Conservation (phyloP, 2,797 vertebrate genomes). For the Hemitrygon akajei region DNA sequence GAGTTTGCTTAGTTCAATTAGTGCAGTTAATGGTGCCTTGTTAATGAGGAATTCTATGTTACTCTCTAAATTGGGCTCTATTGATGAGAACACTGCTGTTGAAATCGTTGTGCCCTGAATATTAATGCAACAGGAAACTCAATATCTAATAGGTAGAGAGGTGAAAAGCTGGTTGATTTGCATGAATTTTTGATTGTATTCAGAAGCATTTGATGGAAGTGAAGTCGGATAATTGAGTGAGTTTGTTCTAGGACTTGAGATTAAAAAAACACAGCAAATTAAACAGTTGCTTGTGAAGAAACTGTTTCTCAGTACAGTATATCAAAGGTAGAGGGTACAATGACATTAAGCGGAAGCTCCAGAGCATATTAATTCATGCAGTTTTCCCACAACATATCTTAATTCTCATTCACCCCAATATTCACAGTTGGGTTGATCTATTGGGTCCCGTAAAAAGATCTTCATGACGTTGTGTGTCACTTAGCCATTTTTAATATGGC, state of each 20-base stretch:
- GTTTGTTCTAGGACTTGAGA: neutral
- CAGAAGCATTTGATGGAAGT: neutral
- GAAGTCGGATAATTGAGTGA: neutral
- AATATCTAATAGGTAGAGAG: neutral
- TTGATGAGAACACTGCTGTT: neutral
- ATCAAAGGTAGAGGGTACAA: neutral
- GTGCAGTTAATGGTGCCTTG: neutral
- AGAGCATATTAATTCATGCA: neutral
- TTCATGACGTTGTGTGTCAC: too few relatives aligned
- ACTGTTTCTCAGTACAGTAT: neutral
- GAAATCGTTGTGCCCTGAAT: neutral
- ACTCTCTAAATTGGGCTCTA: neutral
- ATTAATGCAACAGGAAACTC: neutral
- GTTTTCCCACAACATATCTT: neutral
- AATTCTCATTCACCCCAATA: neutral
- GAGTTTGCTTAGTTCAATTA: neutral
- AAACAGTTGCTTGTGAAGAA: neutral
- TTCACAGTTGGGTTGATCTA: neutral
- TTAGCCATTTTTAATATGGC: neutral
- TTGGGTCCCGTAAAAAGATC: too few relatives aligned
- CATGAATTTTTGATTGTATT: neutral
- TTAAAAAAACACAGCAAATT: neutral
- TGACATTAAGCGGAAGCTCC: neutral
- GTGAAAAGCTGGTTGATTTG: neutral
- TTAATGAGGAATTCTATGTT: neutral